These are phyloP conservation scores for Oryzias melastigma DNA, from an alignment of 2,113 vertebrate species.

Conservation along the genomic window DNA sequence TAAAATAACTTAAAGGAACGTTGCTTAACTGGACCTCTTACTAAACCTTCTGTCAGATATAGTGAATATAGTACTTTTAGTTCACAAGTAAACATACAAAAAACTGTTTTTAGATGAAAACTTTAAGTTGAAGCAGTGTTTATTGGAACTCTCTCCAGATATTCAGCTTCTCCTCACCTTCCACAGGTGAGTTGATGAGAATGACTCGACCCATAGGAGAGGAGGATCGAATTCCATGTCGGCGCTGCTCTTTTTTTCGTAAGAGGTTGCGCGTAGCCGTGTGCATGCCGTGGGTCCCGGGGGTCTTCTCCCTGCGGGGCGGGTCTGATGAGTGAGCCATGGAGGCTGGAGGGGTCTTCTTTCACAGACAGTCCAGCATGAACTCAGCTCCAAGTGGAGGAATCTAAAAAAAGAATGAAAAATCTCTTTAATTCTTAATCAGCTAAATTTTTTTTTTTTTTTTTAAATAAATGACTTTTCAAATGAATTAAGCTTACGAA, in stretches of 20 bases:
- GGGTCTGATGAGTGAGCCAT: slow-evolving; percentile 85
- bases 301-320: slow-evolving; percentile 70
- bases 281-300: slow-evolving; percentile 79
- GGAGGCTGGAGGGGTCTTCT: slow-evolving; percentile 54
- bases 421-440: not conserved
- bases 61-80: not conserved
- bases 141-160: too few relatives aligned
- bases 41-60: not conserved
- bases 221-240: slow-evolving; percentile 79
- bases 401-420: slow-evolving; percentile 18
- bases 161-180: slow-evolving; percentile 75
- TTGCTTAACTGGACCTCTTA: not conserved
- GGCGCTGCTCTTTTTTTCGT: slow-evolving; percentile 86
- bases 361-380: slow-evolving; percentile 54
- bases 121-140: too few relatives aligned
- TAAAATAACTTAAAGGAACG: too few relatives aligned
- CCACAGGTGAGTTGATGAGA: slow-evolving; percentile 93
- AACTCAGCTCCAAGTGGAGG: slow-evolving; percentile 53
- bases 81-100: not conserved
- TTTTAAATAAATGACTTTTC: not conserved
- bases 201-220: slow-evolving; percentile 96
- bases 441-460: not conserved
- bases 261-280: slow-evolving; percentile 84
- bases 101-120: too few relatives aligned
- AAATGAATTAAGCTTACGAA: slow-evolving; percentile 40